phyloP scores from a whole-genome alignment of 92 coral and sea anemone species.

The Epizoanthus ramosus region DNA sequence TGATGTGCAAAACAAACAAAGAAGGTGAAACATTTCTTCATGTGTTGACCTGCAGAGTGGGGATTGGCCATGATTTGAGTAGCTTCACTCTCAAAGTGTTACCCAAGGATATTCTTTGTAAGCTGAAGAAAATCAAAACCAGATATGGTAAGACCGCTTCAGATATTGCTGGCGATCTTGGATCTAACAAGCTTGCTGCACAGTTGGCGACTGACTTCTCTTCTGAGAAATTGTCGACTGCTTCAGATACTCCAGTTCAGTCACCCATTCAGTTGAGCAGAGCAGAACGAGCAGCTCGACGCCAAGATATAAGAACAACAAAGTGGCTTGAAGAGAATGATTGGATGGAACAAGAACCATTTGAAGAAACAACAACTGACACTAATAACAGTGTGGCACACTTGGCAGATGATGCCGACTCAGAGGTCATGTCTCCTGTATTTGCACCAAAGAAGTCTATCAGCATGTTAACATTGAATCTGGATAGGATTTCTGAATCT shows the following conservation, averaged over 20 bases:
- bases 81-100: conserved; percentile 13
- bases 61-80: conserved; percentile 31
- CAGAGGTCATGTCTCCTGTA: conserved; percentile 13
- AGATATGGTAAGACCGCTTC: conserved; percentile 25
- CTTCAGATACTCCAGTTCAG: not conserved
- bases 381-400: not conserved
- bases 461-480: not conserved
- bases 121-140: conserved; percentile 32
- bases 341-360: not conserved
- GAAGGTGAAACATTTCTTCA: conserved; percentile 42
- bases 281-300: conserved; percentile 36
- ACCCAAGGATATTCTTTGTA: not conserved
- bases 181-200: conserved; percentile 29
- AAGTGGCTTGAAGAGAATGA: conserved; percentile 29
- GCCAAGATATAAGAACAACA: conserved; percentile 10
- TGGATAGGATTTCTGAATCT: not conserved
- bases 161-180: conserved; percentile 24
- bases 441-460: not conserved
- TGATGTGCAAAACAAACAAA: conserved; percentile 21
- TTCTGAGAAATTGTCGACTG: not conserved
- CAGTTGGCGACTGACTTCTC: conserved; percentile 2
- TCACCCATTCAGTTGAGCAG: not conserved
- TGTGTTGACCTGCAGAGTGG: conserved; percentile 34
- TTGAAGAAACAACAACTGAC: not conserved
- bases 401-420: not conserved